Conservation (phyloP, 1,140 invertebrate genomes). For the Drosophila bocki region DNA sequence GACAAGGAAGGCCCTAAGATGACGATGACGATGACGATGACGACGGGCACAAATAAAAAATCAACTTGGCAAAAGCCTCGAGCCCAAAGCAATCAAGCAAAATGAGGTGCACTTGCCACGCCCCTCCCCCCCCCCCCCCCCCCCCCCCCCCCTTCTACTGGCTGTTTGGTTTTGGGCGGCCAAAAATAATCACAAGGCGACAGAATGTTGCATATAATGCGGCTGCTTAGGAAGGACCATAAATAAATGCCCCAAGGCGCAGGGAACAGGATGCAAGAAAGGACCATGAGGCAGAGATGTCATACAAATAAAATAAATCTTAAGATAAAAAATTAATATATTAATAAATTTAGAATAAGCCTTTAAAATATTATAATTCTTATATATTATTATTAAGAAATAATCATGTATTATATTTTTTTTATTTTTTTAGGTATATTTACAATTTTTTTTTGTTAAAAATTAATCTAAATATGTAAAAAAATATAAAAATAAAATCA, state of each 20-base stretch:
- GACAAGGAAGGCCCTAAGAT: slow-evolving; percentile 33
- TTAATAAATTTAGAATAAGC: neutral
- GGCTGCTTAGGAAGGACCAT: slow-evolving; percentile 56
- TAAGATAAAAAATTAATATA: neutral
- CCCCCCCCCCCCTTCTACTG: too few species aligned
- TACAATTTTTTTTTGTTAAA: too few species aligned
- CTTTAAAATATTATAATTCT: neutral
- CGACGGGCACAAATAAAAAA: slow-evolving; percentile 34
- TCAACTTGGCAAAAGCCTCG: slow-evolving; percentile 41
- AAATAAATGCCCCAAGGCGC: slow-evolving; percentile 44
- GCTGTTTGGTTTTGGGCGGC: slow-evolving; percentile 17
- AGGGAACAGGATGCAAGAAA: slow-evolving; percentile 6
- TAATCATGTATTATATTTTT: neutral
- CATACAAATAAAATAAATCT: neutral
- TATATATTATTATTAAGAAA: neutral
- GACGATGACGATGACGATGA: slow-evolving; percentile 32
- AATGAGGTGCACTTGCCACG: slow-evolving; percentile 70
- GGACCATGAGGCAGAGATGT: slow-evolving; percentile 10
- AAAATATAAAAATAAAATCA: too few species aligned
- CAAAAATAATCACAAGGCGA: slow-evolving; percentile 79
- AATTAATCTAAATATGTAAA: too few species aligned
- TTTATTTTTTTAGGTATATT: neutral
- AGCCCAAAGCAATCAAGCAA: slow-evolving; percentile 71
- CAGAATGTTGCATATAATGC: slow-evolving; percentile 80
- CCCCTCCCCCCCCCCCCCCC: neutral